These are phyloP conservation scores for Caretta caretta DNA, from an alignment of 2,113 vertebrate genomes.

Conservation along the genomic window DNA sequence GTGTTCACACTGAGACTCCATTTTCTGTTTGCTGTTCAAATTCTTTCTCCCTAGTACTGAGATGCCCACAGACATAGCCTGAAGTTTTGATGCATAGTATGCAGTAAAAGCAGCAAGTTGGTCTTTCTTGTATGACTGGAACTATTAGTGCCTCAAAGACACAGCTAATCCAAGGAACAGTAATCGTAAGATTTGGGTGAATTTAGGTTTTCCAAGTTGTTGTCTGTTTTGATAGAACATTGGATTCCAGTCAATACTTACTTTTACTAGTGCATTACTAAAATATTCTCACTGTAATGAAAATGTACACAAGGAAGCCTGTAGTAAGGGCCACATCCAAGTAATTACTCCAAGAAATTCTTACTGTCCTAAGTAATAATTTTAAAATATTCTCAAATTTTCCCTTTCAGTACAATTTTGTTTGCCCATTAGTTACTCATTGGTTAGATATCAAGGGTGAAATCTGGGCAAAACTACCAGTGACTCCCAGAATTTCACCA, in stretches of 20 bases:
- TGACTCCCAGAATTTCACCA: not conserved
- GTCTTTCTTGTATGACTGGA: not conserved
- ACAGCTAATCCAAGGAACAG: not conserved
- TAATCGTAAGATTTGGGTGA: not conserved
- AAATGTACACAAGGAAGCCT: rapidly evolving
- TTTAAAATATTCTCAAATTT: not conserved
- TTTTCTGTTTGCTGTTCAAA: not conserved
- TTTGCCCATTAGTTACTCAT: not conserved
- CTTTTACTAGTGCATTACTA: not conserved
- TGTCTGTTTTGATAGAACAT: not conserved
- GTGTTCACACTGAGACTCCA: not conserved
- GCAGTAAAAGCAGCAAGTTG: rapidly evolving
- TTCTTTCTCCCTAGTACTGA: not conserved
- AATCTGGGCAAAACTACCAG: not conserved
- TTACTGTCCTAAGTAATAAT: not conserved
- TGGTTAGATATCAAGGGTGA: rapidly evolving
- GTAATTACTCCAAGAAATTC: not conserved
- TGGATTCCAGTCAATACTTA: not conserved
- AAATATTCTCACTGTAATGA: not conserved
- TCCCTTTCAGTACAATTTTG: not conserved
- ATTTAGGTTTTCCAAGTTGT: not conserved
- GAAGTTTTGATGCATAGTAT: not conserved
- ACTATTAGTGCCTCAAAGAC: not conserved
- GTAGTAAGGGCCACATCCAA: not conserved
- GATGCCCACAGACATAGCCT: not conserved